Evolutionary conservation across 2,797 vertebrate species (phyloP).

Genomic region (Pseudomugil tenellus): DNA sequence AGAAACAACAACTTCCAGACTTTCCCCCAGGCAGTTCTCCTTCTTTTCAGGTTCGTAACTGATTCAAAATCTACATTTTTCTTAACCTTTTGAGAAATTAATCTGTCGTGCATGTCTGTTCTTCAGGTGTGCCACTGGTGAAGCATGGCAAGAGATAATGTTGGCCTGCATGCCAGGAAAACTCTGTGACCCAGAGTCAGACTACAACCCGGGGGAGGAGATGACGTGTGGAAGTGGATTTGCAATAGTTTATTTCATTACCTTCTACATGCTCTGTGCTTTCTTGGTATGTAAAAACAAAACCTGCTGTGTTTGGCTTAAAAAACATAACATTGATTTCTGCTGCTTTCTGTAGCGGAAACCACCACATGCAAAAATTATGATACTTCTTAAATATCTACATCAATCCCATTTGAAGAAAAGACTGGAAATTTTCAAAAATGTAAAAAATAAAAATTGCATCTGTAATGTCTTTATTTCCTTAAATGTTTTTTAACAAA

Average conservation of each 20-base stretch:
- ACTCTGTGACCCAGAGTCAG: constrained; percentile 94
- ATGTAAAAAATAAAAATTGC: neutral
- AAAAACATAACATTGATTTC: neutral
- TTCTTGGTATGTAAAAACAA: constrained; percentile 87
- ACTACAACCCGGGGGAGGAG: constrained; percentile 92
- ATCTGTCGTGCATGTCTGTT: neutral
- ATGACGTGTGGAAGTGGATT: constrained; percentile 96
- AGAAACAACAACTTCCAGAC: constrained; percentile 99
- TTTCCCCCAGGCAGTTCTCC: constrained; percentile 94
- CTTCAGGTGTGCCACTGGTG: constrained; percentile 94
- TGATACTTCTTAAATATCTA: neutral
- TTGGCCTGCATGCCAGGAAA: constrained; percentile 95
- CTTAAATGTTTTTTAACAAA: neutral
- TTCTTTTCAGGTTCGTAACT: constrained; percentile 91
- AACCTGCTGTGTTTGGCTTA: neutral
- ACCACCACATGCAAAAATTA: neutral
- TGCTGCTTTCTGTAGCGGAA: neutral
- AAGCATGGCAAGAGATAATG: constrained; percentile 99
- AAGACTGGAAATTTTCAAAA: neutral
- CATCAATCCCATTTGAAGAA: neutral
- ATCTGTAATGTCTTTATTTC: neutral
- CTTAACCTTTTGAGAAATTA: constrained; percentile 4
- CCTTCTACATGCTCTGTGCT: constrained; percentile 98
- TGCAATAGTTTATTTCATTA: constrained; percentile 97
- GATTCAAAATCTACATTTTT: neutral